Evolutionary conservation across 53 echinoderm and acorn worm genomes (phyloP).

Genomic region (Arbacia lixula): DNA sequence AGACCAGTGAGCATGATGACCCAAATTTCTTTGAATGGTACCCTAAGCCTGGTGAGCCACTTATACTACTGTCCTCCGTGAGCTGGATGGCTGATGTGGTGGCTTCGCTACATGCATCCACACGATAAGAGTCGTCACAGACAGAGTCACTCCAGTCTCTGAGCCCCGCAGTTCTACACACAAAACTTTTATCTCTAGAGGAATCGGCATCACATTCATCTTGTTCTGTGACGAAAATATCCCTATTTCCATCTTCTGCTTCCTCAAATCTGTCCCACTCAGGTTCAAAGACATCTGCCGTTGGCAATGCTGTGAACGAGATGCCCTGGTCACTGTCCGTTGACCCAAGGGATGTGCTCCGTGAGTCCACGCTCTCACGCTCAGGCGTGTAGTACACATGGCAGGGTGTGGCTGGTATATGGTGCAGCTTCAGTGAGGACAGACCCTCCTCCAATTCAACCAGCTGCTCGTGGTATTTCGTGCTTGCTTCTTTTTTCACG

Average conservation of each 20-base stretch:
- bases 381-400: slow-evolving; percentile 30
- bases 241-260: slow-evolving; percentile 2
- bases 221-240: no score
- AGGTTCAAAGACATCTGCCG: neutral
- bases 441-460: slow-evolving; percentile 46
- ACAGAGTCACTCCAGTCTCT: neutral
- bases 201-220: neutral
- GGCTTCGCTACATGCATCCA: neutral
- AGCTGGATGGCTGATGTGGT: slow-evolving; percentile 8
- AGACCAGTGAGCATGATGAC: slow-evolving; percentile 9
- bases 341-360: slow-evolving; percentile 48
- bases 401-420: slow-evolving; percentile 58
- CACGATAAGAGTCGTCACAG: no score
- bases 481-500: slow-evolving; percentile 7
- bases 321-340: slow-evolving; percentile 54
- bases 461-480: slow-evolving; percentile 40
- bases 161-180: neutral
- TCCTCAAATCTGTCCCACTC: slow-evolving; percentile 52
- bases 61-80: no score
- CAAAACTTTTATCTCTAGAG: neutral
- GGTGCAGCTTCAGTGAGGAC: slow-evolving; percentile 49
- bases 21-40: neutral
- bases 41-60: no score
- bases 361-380: slow-evolving; percentile 19
- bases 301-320: slow-evolving; percentile 6